phyloP scores from a whole-genome alignment of 2,113 vertebrate species.

The Aythya baeri region DNA sequence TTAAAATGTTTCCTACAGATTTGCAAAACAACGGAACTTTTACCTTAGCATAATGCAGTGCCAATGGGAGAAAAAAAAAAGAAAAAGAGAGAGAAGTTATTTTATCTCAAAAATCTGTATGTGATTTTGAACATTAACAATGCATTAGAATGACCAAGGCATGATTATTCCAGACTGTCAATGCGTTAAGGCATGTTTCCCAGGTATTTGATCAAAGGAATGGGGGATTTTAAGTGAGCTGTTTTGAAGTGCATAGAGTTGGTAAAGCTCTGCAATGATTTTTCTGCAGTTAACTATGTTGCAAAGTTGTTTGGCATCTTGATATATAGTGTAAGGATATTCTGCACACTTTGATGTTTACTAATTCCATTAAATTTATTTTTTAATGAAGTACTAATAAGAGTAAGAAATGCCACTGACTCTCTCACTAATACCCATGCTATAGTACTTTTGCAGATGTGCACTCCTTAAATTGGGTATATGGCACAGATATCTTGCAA shows the following conservation, averaged over 20 bases:
- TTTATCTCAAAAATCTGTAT: constrained; percentile 56
- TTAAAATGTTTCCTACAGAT: not conserved
- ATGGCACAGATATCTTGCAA: not conserved
- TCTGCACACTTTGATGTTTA: constrained; percentile 59
- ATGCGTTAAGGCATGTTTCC: constrained; percentile 53
- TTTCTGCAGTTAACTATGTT: constrained; percentile 22
- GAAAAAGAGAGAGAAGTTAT: not conserved
- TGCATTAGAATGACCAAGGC: constrained; percentile 40
- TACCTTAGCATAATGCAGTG: not conserved
- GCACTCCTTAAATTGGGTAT: not conserved
- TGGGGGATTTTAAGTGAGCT: constrained; percentile 33
- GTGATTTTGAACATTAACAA: constrained; percentile 50
- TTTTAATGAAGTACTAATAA: constrained; percentile 59
- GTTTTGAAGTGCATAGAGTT: constrained; percentile 54
- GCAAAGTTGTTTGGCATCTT: constrained; percentile 23
- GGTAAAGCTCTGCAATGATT: constrained; percentile 45
- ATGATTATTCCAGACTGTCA: constrained; percentile 55
- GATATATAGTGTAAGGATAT: constrained; percentile 50
- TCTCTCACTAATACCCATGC: not conserved
- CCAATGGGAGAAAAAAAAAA: not conserved
- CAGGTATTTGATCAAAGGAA: constrained; percentile 70
- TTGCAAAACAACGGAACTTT: not conserved
- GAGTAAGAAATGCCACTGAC: not conserved
- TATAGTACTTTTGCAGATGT: constrained; percentile 24
- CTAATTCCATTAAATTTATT: constrained; percentile 33